phyloP scores from a whole-genome alignment of 2,113 vertebrate genomes.

The Trinectes maculatus region DNA sequence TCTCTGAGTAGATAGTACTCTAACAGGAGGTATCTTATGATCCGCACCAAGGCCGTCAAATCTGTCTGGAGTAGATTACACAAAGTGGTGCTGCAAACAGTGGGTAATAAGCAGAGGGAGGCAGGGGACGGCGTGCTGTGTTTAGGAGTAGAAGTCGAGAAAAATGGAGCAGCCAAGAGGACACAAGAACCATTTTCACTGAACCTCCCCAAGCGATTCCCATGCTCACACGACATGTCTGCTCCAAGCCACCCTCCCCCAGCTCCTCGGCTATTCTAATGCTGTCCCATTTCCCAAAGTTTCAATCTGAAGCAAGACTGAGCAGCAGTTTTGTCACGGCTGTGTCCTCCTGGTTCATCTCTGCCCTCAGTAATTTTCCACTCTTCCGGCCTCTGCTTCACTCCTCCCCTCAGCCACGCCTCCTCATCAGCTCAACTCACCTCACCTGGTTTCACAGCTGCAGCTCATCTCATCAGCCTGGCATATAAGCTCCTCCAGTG shows the following conservation, averaged over 20 bases:
- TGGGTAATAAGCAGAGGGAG: conserved; percentile 62
- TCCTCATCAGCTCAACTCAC: no score
- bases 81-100: conserved; percentile 66
- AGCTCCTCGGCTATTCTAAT: conserved; percentile 19
- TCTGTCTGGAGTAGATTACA: conserved; percentile 61
- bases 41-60: conserved; percentile 62
- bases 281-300: conserved; percentile 13
- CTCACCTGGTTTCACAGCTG: no score
- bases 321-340: no score
- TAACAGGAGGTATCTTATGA: conserved; percentile 58
- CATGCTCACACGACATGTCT: conserved; percentile 17
- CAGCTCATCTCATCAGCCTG: no score
- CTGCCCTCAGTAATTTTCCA: no score
- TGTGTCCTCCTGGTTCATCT: no score
- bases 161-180: conserved; percentile 62
- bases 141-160: conserved; percentile 38
- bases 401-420: no score
- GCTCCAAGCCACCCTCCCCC: conserved; percentile 10
- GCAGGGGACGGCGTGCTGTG: conserved; percentile 33
- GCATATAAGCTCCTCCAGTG: no score
- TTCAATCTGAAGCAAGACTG: conserved; percentile 40
- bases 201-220: conserved; percentile 48
- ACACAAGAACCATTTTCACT: conserved; percentile 53
- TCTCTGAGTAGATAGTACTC: conserved; percentile 28
- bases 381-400: no score